phyloP scores from a whole-genome alignment of 2,113 vertebrate genomes.

The Acanthisitta chloris region DNA sequence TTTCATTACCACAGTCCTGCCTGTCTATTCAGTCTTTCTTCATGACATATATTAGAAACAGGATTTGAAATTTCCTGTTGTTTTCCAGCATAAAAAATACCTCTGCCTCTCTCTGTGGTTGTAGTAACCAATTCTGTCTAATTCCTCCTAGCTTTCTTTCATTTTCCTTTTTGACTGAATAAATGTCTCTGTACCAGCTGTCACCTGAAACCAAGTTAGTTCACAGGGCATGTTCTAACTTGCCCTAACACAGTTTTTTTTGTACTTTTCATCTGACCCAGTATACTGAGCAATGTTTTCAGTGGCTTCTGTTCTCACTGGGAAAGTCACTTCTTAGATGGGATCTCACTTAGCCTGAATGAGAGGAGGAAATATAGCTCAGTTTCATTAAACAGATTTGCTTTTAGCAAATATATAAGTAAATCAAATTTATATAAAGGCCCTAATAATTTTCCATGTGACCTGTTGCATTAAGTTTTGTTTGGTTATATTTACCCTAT shows the following conservation, averaged over 20 bases:
- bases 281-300: background rate
- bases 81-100: background rate
- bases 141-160: background rate
- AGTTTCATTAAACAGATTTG: conserved; percentile 19
- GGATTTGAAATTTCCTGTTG: background rate
- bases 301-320: background rate
- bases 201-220: background rate
- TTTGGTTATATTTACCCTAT: background rate
- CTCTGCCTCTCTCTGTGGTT: background rate
- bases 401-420: background rate
- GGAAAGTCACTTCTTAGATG: background rate
- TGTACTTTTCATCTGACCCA: background rate
- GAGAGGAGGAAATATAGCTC: background rate
- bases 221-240: background rate
- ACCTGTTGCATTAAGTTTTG: background rate
- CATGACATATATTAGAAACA: background rate
- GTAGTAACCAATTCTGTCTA: background rate
- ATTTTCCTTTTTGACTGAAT: background rate
- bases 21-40: background rate
- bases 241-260: background rate
- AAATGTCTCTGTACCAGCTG: background rate
- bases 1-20: background rate
- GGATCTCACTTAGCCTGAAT: background rate
- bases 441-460: background rate
- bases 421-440: background rate